Percentiles rank a stretch among this genome's conserved stretches.
Evolutionary conservation across 2,113 vertebrate genomes (phyloP).

Genomic region (Stercorarius parasiticus): DNA sequence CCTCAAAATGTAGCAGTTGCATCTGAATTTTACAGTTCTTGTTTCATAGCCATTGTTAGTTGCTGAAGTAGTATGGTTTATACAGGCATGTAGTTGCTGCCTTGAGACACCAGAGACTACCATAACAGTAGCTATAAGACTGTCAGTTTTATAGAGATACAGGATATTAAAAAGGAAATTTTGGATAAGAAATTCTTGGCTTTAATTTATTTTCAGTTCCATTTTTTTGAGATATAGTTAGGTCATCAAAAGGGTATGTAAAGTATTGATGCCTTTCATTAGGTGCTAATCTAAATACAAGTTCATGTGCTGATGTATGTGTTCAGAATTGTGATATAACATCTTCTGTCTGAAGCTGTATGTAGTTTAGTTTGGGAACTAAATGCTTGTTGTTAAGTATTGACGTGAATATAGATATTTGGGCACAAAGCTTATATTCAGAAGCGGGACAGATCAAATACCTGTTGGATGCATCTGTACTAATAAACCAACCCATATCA

Average conservation of each 20-base stretch:
- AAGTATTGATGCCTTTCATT: not conserved
- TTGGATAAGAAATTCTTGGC: not conserved
- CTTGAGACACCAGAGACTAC: not conserved
- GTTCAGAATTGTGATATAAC: not conserved
- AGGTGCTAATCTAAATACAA: not conserved
- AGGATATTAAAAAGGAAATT: not conserved
- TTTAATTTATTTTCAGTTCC: not conserved
- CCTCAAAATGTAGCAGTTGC: not conserved
- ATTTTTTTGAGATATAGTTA: not conserved
- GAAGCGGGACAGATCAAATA: not conserved
- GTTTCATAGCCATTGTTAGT: not conserved
- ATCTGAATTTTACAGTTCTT: not conserved
- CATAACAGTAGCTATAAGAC: not conserved
- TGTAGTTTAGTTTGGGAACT: not conserved
- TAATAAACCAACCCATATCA: not conserved
- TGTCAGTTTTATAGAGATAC: accelerated
- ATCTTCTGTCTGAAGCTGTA: not conserved
- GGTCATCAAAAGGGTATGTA: not conserved
- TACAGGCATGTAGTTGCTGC: not conserved
- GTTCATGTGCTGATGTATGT: not conserved
- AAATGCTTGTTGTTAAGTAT: not conserved
- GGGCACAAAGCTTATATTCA: not conserved
- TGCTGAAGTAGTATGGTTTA: not conserved
- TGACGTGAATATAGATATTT: not conserved
- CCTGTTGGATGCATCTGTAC: not conserved